These are phyloP conservation scores for Pelobates cultripes DNA, from an alignment of 2,797 vertebrate genomes.

Conservation along the genomic window DNA sequence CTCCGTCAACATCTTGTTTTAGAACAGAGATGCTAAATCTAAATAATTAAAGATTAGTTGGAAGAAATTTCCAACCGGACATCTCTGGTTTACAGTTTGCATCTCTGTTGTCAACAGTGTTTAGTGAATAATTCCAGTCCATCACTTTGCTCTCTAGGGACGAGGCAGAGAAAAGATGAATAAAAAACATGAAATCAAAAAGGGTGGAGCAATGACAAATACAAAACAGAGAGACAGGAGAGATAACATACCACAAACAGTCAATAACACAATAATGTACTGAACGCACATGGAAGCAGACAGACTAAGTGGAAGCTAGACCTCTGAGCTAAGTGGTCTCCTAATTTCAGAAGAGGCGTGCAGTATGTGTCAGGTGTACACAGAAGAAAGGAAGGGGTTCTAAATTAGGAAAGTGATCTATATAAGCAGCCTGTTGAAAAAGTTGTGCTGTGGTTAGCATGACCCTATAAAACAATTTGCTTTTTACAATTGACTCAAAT, in stretches of 20 bases:
- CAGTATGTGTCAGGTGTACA: not conserved
- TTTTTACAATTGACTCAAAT: too few relatives aligned
- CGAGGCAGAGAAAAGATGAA: not conserved
- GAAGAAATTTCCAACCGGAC: too few relatives aligned
- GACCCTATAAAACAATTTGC: too few relatives aligned
- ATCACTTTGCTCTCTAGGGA: too few relatives aligned
- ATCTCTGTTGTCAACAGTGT: too few relatives aligned
- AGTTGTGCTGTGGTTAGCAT: too few relatives aligned
- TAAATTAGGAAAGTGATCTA: not conserved
- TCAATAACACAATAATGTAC: slow-evolving; percentile 14
- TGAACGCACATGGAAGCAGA: not conserved
- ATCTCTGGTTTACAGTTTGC: too few relatives aligned
- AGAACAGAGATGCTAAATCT: too few relatives aligned
- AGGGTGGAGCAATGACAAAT: not conserved
- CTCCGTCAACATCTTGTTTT: too few relatives aligned
- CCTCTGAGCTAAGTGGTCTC: not conserved
- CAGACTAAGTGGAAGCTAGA: not conserved
- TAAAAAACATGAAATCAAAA: not conserved
- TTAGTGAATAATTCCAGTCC: too few relatives aligned
- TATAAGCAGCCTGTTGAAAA: too few relatives aligned
- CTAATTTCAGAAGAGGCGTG: not conserved
- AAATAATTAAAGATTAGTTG: too few relatives aligned
- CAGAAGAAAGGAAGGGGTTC: not conserved
- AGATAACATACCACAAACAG: slow-evolving; percentile 15
- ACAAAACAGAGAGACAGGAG: slow-evolving; percentile 6